Evolutionary conservation across 2,888 invertebrate species (phyloP).

Genomic region (Pseudococcus viburni): DNA sequence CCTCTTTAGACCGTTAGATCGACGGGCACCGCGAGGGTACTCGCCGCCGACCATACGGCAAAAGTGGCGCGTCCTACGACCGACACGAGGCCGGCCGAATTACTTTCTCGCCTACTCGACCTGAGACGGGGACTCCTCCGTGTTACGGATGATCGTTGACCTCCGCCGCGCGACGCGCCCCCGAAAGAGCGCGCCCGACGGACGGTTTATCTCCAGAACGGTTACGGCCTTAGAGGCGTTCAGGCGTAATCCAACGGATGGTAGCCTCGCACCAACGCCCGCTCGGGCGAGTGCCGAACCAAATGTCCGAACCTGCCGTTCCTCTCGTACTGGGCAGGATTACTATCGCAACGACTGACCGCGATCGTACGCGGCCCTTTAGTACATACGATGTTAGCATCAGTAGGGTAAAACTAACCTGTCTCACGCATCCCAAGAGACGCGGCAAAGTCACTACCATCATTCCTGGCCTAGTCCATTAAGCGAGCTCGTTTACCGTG

Average conservation of each 20-base stretch:
- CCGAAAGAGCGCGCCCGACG: slow-evolving; percentile 71
- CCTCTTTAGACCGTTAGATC: background rate
- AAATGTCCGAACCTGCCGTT: slow-evolving; percentile 77
- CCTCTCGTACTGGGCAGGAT: slow-evolving; percentile 76
- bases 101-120: no score
- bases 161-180: slow-evolving; percentile 65
- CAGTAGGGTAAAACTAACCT: slow-evolving; percentile 78
- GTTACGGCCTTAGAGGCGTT: slow-evolving; percentile 78
- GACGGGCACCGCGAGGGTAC: no score
- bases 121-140: no score
- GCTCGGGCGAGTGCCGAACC: slow-evolving; percentile 78
- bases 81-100: no score
- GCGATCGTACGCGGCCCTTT: slow-evolving; percentile 60
- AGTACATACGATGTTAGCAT: slow-evolving; percentile 70
- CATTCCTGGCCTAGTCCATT: no score
- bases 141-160: slow-evolving; percentile 61
- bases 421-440: no score
- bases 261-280: no score
- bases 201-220: slow-evolving; percentile 75
- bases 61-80: no score
- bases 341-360: slow-evolving; percentile 73
- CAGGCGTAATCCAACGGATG: slow-evolving; percentile 78
- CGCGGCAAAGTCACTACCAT: no score
- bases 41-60: no score
- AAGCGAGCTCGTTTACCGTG: no score